Base-by-base conservation (phyloP, 2,888 invertebrate species). In the Pocota personata region DNA sequence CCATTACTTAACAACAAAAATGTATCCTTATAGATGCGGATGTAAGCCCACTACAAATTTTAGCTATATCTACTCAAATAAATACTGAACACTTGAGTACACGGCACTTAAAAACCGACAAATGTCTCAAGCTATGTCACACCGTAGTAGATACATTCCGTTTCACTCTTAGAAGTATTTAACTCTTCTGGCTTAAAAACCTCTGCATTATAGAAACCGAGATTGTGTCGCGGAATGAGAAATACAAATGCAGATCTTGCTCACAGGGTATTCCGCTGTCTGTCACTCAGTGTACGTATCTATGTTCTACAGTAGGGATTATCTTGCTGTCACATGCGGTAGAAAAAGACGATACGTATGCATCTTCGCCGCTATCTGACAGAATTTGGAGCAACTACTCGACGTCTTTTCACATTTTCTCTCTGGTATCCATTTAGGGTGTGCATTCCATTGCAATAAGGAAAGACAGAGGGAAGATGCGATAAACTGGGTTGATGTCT, bases 361-460 rank as follows among this genome's bases (percentile, higher is more conserved):
- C 21, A 35, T 48, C 4, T 35, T 4, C 48, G 2, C 3, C n/a
- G 14, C 55, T 24, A 50, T 24, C 50, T 50, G 24, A 19, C n/a
- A 55, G 32, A 55, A 55, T 55, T 55, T 19, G 16, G 32, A 55
- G 10, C 30, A 8, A 12, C 24, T 55, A 12, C 52, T 52, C 7
- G 12, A 14, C 2, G 1, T 46, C 19, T 30, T 46, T 46, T n/a
- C 50, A 27, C 32, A 30, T 64, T 48, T 37, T 24, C 40, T 19
- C 27, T 4, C 4, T 40, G 32, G 64, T n/a, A 21, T 40, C 27
- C 16, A 37, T 32, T 21, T 32, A 12, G 67, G 37, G 60, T 27
- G 60, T 52, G 66, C 58, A 66, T 73, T 50, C 24, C 19, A 43
- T 16, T 64, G 57, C 40, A 73, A 66, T 50, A 40, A 37, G 43